Conservation (phyloP, 2,888 invertebrate genomes). For the Spilarctia lutea region DNA sequence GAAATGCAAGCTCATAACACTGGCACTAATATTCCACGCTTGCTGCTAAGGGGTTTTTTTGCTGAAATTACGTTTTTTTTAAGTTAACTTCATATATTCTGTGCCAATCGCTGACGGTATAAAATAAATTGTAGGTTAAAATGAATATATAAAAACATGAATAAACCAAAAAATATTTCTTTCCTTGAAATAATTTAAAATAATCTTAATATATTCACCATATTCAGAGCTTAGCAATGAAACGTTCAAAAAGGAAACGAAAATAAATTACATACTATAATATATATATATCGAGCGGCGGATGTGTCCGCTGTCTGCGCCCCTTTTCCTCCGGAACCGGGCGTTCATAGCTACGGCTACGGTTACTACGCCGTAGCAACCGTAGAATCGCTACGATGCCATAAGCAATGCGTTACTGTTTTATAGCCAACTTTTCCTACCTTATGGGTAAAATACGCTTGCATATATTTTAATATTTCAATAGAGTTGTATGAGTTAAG, state of each 20-base stretch:
- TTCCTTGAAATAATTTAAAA: too few species aligned
- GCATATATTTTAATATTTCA: too few species aligned
- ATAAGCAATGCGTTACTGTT: conserved; percentile 22
- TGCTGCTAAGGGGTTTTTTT: too few species aligned
- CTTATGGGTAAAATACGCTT: background rate
- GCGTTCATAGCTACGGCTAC: conserved; percentile 30
- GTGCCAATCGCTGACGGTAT: too few species aligned
- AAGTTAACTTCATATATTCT: too few species aligned
- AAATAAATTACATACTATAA: conserved; percentile 36
- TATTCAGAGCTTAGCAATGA: conserved; percentile 51
- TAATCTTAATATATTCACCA: background rate
- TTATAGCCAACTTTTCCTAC: background rate
- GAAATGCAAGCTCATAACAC: too few species aligned
- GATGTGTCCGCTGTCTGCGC: conserved; percentile 74
- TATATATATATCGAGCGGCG: conserved; percentile 61
- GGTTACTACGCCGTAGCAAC: conserved; percentile 22
- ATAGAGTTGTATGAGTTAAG: too few species aligned
- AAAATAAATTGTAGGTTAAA: too few species aligned
- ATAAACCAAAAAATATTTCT: too few species aligned
- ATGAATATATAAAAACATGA: too few species aligned
- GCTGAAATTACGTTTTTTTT: too few species aligned
- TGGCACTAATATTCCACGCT: too few species aligned
- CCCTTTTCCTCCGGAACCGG: conserved; percentile 66
- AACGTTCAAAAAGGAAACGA: conserved; percentile 57
- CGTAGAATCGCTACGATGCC: conserved; percentile 24